phyloP scores from a whole-genome alignment of 2,888 invertebrate genomes.

The Drosophila planitibia region DNA sequence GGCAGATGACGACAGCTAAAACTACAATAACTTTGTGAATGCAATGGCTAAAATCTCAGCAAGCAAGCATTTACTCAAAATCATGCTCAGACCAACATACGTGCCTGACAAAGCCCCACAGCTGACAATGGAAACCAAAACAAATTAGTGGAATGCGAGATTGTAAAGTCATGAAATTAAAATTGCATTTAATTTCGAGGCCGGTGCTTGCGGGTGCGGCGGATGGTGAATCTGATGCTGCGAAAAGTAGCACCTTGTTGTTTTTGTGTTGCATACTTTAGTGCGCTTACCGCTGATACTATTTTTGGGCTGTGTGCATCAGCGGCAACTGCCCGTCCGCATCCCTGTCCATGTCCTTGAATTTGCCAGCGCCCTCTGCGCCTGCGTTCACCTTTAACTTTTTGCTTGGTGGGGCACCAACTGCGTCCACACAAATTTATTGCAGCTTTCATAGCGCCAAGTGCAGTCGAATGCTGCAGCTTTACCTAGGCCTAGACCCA shows the following conservation, averaged over 20 bases:
- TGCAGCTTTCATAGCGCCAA: conserved; percentile 13
- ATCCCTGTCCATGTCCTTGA: conserved; percentile 50
- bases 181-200: conserved; percentile 67
- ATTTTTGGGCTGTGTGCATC: conserved; percentile 51
- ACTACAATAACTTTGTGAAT: conserved; percentile 41
- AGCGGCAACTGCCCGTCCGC: conserved; percentile 3
- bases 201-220: background rate
- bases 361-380: conserved; percentile 28
- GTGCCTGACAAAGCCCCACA: conserved; percentile 7
- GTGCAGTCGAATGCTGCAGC: conserved; percentile 26
- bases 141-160: conserved; percentile 57
- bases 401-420: conserved; percentile 8
- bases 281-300: conserved; percentile 41
- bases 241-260: background rate
- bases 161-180: conserved; percentile 68
- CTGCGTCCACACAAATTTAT: conserved; percentile 32
- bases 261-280: conserved; percentile 59
- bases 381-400: conserved; percentile 27
- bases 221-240: conserved; percentile 1
- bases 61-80: conserved; percentile 8
- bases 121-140: conserved; percentile 53
- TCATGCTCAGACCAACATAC: conserved; percentile 3
- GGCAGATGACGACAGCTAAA: conserved; percentile 42
- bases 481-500: conserved; percentile 37
- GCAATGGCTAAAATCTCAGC: conserved; percentile 42